phyloP scores from a whole-genome alignment of 2,888 invertebrate species.

The Tricholauxania praeusta region DNA sequence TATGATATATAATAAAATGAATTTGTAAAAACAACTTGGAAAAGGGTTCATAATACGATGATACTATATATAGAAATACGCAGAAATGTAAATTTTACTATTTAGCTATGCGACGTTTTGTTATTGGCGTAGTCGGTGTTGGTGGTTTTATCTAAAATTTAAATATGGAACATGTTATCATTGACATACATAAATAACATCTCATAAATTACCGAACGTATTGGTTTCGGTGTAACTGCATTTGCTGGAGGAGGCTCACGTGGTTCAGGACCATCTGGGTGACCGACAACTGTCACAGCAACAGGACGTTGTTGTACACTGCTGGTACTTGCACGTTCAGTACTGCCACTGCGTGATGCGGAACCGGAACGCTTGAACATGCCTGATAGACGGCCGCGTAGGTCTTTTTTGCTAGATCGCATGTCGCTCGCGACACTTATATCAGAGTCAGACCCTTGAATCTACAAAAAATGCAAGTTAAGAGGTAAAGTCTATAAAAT shows the following conservation, averaged over 20 bases:
- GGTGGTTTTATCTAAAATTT: slow-evolving; percentile 63
- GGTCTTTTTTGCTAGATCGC: slow-evolving; percentile 77
- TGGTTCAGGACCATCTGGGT: slow-evolving; percentile 62
- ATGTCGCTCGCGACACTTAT: slow-evolving; percentile 75
- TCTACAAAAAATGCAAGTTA: slow-evolving; percentile 47
- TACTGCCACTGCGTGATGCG: slow-evolving; percentile 76
- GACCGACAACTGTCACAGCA: slow-evolving; percentile 67
- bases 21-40: slow-evolving; percentile 28
- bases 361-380: slow-evolving; percentile 82
- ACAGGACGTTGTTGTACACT: slow-evolving; percentile 69
- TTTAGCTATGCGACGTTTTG: slow-evolving; percentile 55
- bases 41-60: slow-evolving; percentile 46
- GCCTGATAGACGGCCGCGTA: slow-evolving; percentile 83
- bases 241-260: slow-evolving; percentile 64
- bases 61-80: slow-evolving; percentile 36
- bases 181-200: not conserved
- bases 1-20: not conserved
- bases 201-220: slow-evolving; percentile 57
- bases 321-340: slow-evolving; percentile 57
- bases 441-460: slow-evolving; percentile 80
- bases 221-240: slow-evolving; percentile 63
- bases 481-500: not conserved
- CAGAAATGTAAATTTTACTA: slow-evolving; percentile 9
- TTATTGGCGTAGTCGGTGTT: slow-evolving; percentile 63
- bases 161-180: not conserved